Conservation (phyloP, 2,113 vertebrate species). For the Peromyscus californicus region DNA sequence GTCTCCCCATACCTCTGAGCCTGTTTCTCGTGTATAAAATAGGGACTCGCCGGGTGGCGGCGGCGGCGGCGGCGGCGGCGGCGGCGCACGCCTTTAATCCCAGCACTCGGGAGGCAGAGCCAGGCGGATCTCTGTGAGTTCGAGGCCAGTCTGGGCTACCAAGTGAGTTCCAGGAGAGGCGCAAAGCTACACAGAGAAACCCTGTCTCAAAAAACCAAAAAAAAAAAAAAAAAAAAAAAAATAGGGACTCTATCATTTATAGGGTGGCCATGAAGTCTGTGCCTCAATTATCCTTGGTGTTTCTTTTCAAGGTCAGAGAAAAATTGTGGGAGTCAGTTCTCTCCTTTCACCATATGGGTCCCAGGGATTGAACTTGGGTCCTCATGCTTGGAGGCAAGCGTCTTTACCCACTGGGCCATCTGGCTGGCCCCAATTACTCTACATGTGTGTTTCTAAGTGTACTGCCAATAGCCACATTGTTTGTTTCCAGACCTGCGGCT, state of each 20-base stretch:
- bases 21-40: conserved; percentile 3
- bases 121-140: too few relatives aligned
- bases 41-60: too few relatives aligned
- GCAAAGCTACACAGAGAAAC: too few relatives aligned
- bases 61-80: too few relatives aligned
- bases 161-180: too few relatives aligned
- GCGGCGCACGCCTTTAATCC: too few relatives aligned
- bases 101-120: too few relatives aligned
- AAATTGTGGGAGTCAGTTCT: neutral
- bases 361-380: neutral
- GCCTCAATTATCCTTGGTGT: neutral
- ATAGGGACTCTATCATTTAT: neutral
- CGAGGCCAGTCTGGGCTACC: too few relatives aligned
- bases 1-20: neutral
- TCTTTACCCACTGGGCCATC: neutral
- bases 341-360: neutral
- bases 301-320: neutral
- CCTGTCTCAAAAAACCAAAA: too few relatives aligned
- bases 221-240: too few relatives aligned
- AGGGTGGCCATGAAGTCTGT: neutral
- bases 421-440: neutral
- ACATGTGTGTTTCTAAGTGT: neutral
- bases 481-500: neutral
- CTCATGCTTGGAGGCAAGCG: neutral
- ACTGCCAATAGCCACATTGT: neutral